These are phyloP conservation scores for Spilosoma lubricipeda DNA, from an alignment of 2,888 invertebrate species.

Conservation along the genomic window DNA sequence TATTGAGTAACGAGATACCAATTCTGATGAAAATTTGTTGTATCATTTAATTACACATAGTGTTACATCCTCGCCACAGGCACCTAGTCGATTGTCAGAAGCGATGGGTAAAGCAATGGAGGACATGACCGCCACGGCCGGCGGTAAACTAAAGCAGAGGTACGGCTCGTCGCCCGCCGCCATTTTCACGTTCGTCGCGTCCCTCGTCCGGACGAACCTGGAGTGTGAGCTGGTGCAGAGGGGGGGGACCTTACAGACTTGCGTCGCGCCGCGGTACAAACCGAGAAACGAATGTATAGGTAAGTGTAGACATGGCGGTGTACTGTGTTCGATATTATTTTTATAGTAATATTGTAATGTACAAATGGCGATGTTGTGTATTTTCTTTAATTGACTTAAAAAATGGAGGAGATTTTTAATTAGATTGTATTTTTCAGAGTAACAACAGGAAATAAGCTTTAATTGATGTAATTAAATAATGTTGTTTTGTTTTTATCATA, in stretches of 20 bases:
- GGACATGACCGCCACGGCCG: constrained; percentile 96
- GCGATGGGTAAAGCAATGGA: constrained; percentile 98
- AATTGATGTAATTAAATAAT: too few species aligned
- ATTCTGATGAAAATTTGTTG: too few species aligned
- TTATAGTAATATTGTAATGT: background rate
- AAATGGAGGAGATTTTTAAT: too few species aligned
- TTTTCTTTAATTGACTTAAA: too few species aligned
- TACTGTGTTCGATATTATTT: background rate
- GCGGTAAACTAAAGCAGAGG: constrained; percentile 91
- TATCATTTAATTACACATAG: too few species aligned
- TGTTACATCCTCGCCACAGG: too few species aligned
- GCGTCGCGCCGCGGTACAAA: constrained; percentile 86
- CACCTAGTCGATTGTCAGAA: constrained; percentile 91
- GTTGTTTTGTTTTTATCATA: too few species aligned
- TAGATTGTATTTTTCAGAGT: too few species aligned
- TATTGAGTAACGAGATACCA: too few species aligned
- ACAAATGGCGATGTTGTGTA: background rate
- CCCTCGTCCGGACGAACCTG: constrained; percentile 95
- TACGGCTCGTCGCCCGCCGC: constrained; percentile 82
- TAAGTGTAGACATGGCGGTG: constrained; percentile 13
- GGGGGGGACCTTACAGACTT: constrained; percentile 89
- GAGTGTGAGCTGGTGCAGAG: constrained; percentile 97
- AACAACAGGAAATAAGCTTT: too few species aligned
- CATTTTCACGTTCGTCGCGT: constrained; percentile 95
- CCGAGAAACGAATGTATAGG: constrained; percentile 62